These are phyloP conservation scores for Heliothis peltigera DNA, from an alignment of 2,888 invertebrate genomes.

Conservation along the genomic window DNA sequence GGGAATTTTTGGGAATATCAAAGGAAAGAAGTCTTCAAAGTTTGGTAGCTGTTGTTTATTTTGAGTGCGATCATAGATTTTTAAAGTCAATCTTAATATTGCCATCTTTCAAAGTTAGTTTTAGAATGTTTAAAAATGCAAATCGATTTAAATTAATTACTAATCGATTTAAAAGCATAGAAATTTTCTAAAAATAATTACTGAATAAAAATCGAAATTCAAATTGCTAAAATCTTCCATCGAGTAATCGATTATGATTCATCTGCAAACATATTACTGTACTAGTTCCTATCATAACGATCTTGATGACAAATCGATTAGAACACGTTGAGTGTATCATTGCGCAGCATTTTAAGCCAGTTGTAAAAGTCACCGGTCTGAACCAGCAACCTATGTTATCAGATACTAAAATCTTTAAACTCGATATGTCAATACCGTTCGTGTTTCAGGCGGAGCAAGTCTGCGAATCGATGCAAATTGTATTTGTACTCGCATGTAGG, in stretches of 20 bases:
- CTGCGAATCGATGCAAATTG: constrained; percentile 8
- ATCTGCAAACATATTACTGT: constrained; percentile 32
- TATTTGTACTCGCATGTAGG: neutral
- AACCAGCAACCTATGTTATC: constrained; percentile 53
- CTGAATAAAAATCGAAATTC: neutral
- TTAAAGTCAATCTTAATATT: too few relatives aligned
- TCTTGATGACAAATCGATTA: constrained; percentile 55
- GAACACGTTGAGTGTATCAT: constrained; percentile 43
- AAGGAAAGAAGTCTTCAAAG: neutral
- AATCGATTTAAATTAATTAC: too few relatives aligned
- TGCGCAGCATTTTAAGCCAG: constrained; percentile 39
- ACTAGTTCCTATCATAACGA: constrained; percentile 22
- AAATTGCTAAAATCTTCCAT: neutral
- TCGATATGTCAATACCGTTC: constrained; percentile 36
- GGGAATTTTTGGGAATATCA: neutral
- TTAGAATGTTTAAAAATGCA: too few relatives aligned
- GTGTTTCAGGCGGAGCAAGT: constrained; percentile 15
- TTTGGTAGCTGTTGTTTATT: neutral
- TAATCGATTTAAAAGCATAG: too few relatives aligned
- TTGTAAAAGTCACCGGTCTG: constrained; percentile 51
- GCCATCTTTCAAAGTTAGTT: too few relatives aligned
- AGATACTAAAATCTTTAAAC: constrained; percentile 33
- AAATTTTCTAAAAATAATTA: too few relatives aligned
- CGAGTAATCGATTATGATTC: constrained; percentile 29
- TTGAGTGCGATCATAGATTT: too few relatives aligned